Evolutionary conservation across 2,113 vertebrate genomes (phyloP).

Genomic region (Labeo catla): DNA sequence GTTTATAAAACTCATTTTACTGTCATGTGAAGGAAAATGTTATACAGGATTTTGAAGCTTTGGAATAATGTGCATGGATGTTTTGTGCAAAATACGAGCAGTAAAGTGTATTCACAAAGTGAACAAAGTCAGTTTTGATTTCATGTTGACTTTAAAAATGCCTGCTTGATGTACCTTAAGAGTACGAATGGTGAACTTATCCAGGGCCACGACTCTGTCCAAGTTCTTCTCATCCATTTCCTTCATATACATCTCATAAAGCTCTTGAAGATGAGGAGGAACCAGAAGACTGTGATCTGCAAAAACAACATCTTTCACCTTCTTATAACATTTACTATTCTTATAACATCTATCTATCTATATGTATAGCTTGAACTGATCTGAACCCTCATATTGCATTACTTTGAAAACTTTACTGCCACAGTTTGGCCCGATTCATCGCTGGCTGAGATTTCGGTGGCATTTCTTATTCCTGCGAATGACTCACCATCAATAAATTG

Average conservation of each 20-base stretch:
- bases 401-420: neutral
- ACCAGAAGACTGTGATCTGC: constrained; percentile 84
- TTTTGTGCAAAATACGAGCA: neutral
- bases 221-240: constrained; percentile 81
- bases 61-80: neutral
- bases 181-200: constrained; percentile 77
- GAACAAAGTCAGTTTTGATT: neutral
- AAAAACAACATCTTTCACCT: neutral
- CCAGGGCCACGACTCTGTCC: constrained; percentile 79
- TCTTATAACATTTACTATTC: neutral
- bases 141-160: neutral
- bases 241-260: constrained; percentile 82
- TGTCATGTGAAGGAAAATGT: neutral
- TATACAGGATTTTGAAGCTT: neutral
- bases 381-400: neutral
- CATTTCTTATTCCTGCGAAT: neutral
- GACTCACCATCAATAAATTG: constrained; percentile 83
- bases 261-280: constrained; percentile 82
- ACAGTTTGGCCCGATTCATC: neutral
- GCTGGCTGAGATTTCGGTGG: neutral
- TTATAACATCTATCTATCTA: neutral
- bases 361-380: neutral
- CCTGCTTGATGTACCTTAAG: constrained; percentile 73
- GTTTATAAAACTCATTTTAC: neutral
- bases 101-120: neutral